Percentiles rank a stretch among this genome's conserved stretches.
Evolutionary conservation across 2,888 invertebrate genomes (phyloP).

Genomic region (Sinhomidia bicolor): DNA sequence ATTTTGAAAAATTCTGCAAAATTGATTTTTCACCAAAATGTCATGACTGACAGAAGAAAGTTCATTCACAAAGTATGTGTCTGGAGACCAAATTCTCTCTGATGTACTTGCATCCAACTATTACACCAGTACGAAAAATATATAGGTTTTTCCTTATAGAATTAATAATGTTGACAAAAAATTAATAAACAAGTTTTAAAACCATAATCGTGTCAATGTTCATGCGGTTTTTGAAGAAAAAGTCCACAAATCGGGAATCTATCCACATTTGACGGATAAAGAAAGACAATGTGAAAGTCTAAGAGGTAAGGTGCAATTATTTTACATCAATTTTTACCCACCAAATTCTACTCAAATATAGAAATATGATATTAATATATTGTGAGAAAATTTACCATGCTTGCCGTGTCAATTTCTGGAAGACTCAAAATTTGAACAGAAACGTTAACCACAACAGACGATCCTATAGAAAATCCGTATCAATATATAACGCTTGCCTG

Average conservation of each 20-base stretch:
- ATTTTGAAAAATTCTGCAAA: constrained; percentile 53
- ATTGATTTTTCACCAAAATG: constrained; percentile 34
- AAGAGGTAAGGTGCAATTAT: too few species aligned
- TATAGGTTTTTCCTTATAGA: neutral
- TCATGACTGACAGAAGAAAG: neutral
- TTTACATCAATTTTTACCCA: too few species aligned
- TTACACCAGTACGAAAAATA: neutral
- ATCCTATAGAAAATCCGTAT: constrained; percentile 14
- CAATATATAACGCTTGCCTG: too few species aligned
- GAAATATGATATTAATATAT: too few species aligned
- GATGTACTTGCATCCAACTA: constrained; percentile 49
- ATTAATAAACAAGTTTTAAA: neutral
- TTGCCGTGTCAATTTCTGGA: constrained; percentile 43
- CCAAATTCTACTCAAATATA: too few species aligned
- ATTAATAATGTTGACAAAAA: neutral
- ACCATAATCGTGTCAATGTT: constrained; percentile 54
- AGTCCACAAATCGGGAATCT: constrained; percentile 23
- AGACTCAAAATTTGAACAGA: constrained; percentile 45
- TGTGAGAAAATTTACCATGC: neutral
- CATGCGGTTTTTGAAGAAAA: constrained; percentile 52
- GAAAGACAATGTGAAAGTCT: constrained; percentile 48
- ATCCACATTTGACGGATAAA: constrained; percentile 51
- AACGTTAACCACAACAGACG: constrained; percentile 35
- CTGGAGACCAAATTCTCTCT: constrained; percentile 48
- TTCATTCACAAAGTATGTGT: constrained; percentile 43